Conservation (phyloP, 92 coral and sea anemone species). For the Ricordea florida region DNA sequence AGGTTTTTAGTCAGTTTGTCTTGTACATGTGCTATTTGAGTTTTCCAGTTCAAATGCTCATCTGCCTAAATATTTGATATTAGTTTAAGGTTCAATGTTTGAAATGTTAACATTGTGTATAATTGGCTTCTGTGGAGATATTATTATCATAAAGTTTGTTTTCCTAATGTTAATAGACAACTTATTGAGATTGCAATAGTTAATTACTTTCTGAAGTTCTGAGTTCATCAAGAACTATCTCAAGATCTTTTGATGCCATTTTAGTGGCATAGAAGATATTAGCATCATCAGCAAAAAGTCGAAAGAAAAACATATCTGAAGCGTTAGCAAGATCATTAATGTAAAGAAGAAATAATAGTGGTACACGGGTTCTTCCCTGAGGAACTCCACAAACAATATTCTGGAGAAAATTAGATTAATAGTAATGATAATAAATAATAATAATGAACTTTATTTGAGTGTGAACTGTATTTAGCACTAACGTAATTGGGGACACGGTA, state of each 20-base stretch:
- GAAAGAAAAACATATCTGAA: not conserved
- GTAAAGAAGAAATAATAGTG: too few relatives aligned
- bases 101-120: not conserved
- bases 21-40: not conserved
- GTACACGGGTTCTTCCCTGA: too few relatives aligned
- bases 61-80: not conserved
- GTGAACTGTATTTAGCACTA: too few relatives aligned
- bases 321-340: not conserved
- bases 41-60: slow-evolving; percentile 3
- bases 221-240: not conserved
- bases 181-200: not conserved
- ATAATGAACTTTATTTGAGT: too few relatives aligned
- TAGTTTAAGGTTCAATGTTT: too few relatives aligned
- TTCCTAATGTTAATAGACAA: not conserved
- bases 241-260: slow-evolving; percentile 1
- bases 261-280: not conserved
- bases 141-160: not conserved
- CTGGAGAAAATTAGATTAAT: not conserved
- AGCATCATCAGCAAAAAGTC: not conserved
- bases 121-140: slow-evolving; percentile 1
- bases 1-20: slow-evolving; percentile 8
- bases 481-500: too few relatives aligned
- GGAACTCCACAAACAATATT: slow-evolving; percentile 30
- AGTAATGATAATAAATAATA: too few relatives aligned
- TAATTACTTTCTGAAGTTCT: slow-evolving; percentile 5